Percentiles rank a stretch among this genome's conserved stretches.
phyloP scores from a whole-genome alignment of 2,797 vertebrate species.

The Cirrhinus mrigala region DNA sequence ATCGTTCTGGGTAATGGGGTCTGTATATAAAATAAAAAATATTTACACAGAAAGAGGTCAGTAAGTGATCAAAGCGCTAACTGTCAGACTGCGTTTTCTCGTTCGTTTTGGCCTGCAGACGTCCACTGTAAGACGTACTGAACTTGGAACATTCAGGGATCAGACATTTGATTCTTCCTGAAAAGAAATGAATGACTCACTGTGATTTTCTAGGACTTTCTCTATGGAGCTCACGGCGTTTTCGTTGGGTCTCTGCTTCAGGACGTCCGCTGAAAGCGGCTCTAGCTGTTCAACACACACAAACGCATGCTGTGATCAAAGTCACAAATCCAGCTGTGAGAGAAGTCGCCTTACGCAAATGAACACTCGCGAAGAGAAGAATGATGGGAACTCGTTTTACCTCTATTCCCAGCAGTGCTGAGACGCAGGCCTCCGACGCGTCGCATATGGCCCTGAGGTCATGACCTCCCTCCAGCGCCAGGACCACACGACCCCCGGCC shows the following conservation, averaged over 20 bases:
- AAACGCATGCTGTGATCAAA: conserved; percentile 17
- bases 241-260: conserved; percentile 49
- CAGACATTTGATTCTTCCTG: not conserved
- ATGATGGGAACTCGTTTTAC: conserved; percentile 2
- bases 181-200: conserved; percentile 29
- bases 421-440: conserved; percentile 82
- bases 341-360: not conserved
- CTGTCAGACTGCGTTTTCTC: not conserved
- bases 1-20: not conserved
- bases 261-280: conserved; percentile 23
- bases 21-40: not conserved
- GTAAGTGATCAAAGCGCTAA: not conserved
- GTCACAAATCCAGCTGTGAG: not conserved
- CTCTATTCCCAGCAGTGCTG: conserved; percentile 48
- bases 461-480: conserved; percentile 95
- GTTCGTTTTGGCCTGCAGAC: not conserved
- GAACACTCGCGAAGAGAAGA: not conserved
- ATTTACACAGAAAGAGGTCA: not conserved
- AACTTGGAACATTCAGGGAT: not conserved
- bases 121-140: not conserved
- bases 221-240: conserved; percentile 48
- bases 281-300: conserved; percentile 46
- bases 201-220: conserved; percentile 49
- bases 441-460: conserved; percentile 97
- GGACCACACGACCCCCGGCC: conserved; percentile 88